Conservation (phyloP, 2,888 invertebrate species). For the Homarus gammarus region DNA sequence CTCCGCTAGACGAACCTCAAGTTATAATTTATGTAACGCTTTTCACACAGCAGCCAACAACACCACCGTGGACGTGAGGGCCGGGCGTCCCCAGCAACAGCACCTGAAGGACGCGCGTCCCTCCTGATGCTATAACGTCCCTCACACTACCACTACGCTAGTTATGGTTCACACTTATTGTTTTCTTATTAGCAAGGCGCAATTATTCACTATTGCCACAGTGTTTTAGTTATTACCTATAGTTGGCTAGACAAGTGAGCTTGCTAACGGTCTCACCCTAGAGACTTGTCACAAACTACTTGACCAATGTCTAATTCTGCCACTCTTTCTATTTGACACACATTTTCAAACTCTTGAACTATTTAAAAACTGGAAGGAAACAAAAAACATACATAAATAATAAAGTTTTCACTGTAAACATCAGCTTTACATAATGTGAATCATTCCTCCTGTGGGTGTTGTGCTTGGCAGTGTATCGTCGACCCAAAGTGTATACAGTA, state of each 20-base stretch:
- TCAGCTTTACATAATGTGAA: too few relatives aligned
- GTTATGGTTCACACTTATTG: background rate
- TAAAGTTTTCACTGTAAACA: too few relatives aligned
- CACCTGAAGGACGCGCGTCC: background rate
- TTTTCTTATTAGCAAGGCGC: background rate
- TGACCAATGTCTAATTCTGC: background rate
- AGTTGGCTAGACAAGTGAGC: conserved; percentile 2
- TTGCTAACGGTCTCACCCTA: background rate
- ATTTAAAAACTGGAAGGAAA: conserved; percentile 30
- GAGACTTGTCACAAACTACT: conserved; percentile 7
- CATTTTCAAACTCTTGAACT: conserved; percentile 33
- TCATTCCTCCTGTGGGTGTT: too few relatives aligned
- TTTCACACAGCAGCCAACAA: too few relatives aligned
- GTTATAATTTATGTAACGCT: too few relatives aligned
- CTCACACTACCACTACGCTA: background rate
- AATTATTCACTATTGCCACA: background rate
- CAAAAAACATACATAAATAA: background rate
- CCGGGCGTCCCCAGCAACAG: background rate
- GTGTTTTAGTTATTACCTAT: background rate
- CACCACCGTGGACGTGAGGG: too few relatives aligned
- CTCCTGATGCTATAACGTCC: background rate
- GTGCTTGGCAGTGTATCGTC: too few relatives aligned
- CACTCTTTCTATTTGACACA: background rate
- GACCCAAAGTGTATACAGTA: too few relatives aligned
- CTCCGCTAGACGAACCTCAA: too few relatives aligned